A percentile compares a stretch with the other conserved stretches of the same genome.
Evolutionary conservation across 2,113 vertebrate genomes (phyloP).

Genomic region (Rhinolophus sinicus): DNA sequence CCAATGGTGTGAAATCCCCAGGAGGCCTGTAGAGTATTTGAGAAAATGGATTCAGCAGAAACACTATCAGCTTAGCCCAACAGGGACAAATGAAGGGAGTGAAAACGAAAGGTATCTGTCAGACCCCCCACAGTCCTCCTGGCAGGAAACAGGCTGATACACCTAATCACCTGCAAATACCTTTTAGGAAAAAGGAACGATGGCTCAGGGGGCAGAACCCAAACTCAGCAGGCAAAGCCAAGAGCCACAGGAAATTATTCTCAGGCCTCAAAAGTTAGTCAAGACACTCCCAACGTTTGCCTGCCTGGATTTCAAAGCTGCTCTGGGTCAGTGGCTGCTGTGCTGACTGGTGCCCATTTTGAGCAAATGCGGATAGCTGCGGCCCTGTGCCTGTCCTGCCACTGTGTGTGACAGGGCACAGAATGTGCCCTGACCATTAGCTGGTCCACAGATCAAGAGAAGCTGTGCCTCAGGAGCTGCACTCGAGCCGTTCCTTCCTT

Average conservation of each 20-base stretch:
- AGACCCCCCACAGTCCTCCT: neutral
- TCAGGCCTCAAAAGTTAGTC: neutral
- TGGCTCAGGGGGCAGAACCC: neutral
- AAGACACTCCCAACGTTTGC: too few relatives aligned
- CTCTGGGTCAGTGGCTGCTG: neutral
- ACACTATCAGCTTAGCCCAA: neutral
- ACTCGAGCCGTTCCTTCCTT: neutral
- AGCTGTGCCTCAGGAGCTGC: neutral
- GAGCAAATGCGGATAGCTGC: too few relatives aligned
- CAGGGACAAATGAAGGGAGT: neutral
- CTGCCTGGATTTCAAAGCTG: neutral
- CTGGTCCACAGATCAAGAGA: neutral
- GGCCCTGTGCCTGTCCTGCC: neutral
- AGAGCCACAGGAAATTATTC: neutral
- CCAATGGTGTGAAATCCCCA: neutral
- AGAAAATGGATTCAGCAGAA: neutral
- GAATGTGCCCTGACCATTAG: rapidly evolving
- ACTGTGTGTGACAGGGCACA: neutral
- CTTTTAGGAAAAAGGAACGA: neutral
- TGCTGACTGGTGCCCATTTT: too few relatives aligned
- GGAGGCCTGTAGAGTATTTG: neutral
- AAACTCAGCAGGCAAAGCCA: neutral
- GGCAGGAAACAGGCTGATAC: neutral
- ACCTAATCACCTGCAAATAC: neutral
- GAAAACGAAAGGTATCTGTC: neutral